Evolutionary conservation across 2,888 invertebrate genomes (phyloP), one percentile per base, ranked within the genome.

Genomic region (Mythimna pallens): DNA sequence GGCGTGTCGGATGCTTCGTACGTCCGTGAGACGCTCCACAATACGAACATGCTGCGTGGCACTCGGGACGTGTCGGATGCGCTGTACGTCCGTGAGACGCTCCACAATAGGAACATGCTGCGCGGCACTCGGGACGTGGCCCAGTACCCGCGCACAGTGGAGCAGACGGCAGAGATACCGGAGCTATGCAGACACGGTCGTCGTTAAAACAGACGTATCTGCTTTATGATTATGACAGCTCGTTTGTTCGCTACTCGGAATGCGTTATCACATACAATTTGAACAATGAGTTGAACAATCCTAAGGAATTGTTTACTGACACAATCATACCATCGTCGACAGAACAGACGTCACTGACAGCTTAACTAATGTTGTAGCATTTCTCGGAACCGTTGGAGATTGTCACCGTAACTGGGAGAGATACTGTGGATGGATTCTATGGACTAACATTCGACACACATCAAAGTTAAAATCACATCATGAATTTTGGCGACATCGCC

Each of bases 181-280:
- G 30, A 71, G 54, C 72, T 36, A 62, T 47, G 76, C 65, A 65
- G 79, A 57, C 79, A 22, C 17, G n/a, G 59, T 43, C 73, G 67
- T 62, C 65, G 57, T 65, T 52, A 43, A 64, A 64, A 74, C 81
- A 47, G 14, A 65, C 62, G 64, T 81, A 61, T 82, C 66, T 64
- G 65, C 63, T 78, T 69, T 81, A 73, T 81, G 64, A 62, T 80
- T 73, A 67, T 81, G 58, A 68, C 70, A 65, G 59, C 63, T 70
- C 67, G 70, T 79, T 70, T 67, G 65, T 76, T 65, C 68, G 40
- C 22, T 25, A 47, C 43, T 59, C 55, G 52, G 52, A 67, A 67
- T 54, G 59, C 36, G 70, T 65, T 79, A 70, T 77, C 68, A 65
- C 36, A 17, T 55, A 54, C 61, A 47, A 67, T 67, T 64, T 61